A percentile compares a stretch with the other conserved stretches of the same genome.
Conservation (phyloP, 2,797 vertebrate genomes). For the Microtus obscurus region DNA sequence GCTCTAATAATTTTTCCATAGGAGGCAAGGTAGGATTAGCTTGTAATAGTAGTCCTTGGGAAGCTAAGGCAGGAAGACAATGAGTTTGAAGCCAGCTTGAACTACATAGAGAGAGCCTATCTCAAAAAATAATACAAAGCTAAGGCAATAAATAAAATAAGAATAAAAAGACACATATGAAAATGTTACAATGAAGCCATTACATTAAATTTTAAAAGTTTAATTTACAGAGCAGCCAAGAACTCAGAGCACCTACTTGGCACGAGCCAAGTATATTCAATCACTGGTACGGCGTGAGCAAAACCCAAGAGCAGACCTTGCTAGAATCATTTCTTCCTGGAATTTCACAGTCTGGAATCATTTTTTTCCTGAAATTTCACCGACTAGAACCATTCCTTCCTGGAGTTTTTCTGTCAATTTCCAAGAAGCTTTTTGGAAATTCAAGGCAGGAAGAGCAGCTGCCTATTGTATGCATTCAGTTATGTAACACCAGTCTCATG, state of each 20-base stretch:
- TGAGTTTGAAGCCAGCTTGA: neutral
- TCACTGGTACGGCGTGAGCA: neutral
- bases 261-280: neutral
- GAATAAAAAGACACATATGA: neutral
- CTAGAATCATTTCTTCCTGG: slow-evolving; percentile 10
- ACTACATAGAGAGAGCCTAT: neutral
- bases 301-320: neutral
- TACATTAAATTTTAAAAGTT: neutral
- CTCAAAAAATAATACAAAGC: neutral
- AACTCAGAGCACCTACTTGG: neutral
- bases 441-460: neutral
- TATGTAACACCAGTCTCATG: neutral
- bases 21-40: neutral
- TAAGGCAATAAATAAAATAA: neutral
- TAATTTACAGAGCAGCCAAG: neutral
- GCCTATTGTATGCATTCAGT: neutral
- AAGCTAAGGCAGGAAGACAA: neutral
- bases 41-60: neutral
- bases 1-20: neutral
- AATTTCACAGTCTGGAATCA: neutral
- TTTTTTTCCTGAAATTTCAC: neutral
- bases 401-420: neutral
- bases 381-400: slow-evolving; percentile 15
- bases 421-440: neutral
- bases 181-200: neutral